These are phyloP conservation scores for Monodelphis domestica DNA, from an alignment of 2,797 vertebrate genomes.

Conservation along the genomic window DNA sequence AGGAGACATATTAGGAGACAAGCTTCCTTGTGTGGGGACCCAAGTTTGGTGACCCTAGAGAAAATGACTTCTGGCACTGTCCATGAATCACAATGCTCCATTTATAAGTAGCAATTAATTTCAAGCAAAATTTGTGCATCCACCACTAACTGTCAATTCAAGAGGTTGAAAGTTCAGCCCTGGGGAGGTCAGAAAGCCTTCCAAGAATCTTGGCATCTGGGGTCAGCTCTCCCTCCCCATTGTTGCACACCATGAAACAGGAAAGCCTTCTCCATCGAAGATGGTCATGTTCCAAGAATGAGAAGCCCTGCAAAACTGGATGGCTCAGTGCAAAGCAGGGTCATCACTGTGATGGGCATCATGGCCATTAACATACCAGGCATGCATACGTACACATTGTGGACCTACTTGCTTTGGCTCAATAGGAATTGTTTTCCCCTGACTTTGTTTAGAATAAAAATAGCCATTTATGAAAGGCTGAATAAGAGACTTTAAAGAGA, in stretches of 20 bases:
- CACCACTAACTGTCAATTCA: conserved; percentile 81
- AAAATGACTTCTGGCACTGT: conserved; percentile 69
- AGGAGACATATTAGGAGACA: conserved; percentile 69
- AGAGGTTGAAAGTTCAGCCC: conserved; percentile 81
- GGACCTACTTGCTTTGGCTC: conserved; percentile 32
- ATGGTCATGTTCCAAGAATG: conserved; percentile 58
- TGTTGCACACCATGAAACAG: neutral
- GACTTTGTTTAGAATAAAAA: conserved; percentile 47
- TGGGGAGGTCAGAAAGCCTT: conserved; percentile 67
- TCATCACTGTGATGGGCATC: neutral
- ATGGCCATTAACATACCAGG: neutral
- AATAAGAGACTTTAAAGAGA: conserved; percentile 8
- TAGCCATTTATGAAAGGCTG: conserved; percentile 14
- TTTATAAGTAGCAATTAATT: conserved; percentile 79
- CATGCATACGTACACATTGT: neutral
- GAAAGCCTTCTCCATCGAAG: conserved; percentile 16
- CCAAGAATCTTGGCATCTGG: conserved; percentile 46
- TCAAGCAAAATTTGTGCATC: conserved; percentile 80
- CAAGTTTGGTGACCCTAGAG: conserved; percentile 78
- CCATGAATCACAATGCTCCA: conserved; percentile 74
- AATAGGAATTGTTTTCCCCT: neutral
- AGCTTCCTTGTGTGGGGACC: conserved; percentile 77
- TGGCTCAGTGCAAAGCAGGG: neutral
- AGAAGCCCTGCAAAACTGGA: conserved; percentile 18
- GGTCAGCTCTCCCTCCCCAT: conserved; percentile 30